Evolutionary conservation across 1,140 invertebrate genomes (phyloP), one percentile per base, ranked within the genome.

Genomic region (Tetramorium simillimum): DNA sequence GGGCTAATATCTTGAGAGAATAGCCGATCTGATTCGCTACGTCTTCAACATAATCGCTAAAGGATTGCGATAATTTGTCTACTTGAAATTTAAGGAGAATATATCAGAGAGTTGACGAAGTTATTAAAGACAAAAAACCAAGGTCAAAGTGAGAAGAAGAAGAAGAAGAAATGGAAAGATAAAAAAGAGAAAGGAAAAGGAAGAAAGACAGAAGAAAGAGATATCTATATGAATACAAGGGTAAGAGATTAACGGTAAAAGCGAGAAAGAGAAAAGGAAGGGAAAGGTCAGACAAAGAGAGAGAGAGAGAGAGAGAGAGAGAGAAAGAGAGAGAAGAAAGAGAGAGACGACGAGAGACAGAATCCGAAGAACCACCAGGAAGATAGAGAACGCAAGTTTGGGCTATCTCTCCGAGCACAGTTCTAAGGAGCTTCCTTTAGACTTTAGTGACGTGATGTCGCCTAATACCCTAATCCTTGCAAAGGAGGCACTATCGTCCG

Each of bases 391-490:
- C 75, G 77, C 90, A 95, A 95, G 91, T 95, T 95, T 91, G 91
- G 93, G 94, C 95, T 95, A 95, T 95, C 95, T 95, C 93, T 88
- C 86, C 87, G 85, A 94, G 90, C 92, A 93, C 92, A 93, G 93
- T 93, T 93, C 91, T 93, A 93, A 94, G 93, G 91, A 94, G 93
- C 92, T 94, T 95, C 94, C 91, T 95, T 94, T 95, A 94, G 94
- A 95, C 93, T 94, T 94, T 93, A 93, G 92, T 93, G 93, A 95
- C 94, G 94, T 95, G 93, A 95, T 94, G 94, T 95, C 92, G 94
- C 92, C 94, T 95, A 95, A 95, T 95, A 95, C 95, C 93, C 93
- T 94, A 95, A 95, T 94, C 93, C 91, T 90, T 92, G 92, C 86
- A 90, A 88, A 88, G 87, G 90, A 91, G 88, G 90, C 92, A 90